phyloP scores from a whole-genome alignment of 2,113 vertebrate species.

The Epinephelus fuscoguttatus region DNA sequence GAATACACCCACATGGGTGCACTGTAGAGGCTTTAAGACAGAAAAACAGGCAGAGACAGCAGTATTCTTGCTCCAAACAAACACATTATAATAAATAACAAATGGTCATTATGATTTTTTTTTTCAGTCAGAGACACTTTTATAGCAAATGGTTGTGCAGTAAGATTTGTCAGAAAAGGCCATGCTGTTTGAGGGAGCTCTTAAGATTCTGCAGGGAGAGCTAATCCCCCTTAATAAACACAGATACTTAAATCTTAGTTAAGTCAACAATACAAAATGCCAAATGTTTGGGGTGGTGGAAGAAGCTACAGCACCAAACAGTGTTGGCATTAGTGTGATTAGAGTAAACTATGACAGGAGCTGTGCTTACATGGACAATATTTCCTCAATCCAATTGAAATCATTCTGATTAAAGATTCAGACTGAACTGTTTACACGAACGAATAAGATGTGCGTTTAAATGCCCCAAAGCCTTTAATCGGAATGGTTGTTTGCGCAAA shows the following conservation, averaged over 20 bases:
- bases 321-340: not conserved
- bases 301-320: not conserved
- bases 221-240: not conserved
- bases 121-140: constrained; percentile 4
- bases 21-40: not conserved
- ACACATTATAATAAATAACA: not conserved
- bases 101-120: not conserved
- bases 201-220: not conserved
- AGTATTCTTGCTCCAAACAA: not conserved
- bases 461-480: too few species aligned
- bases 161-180: not conserved
- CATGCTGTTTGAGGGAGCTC: not conserved
- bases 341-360: not conserved
- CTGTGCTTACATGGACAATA: too few species aligned
- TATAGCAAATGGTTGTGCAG: not conserved
- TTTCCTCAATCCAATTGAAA: too few species aligned
- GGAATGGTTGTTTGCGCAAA: too few species aligned
- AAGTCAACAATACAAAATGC: not conserved
- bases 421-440: too few species aligned
- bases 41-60: not conserved
- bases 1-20: not conserved
- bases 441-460: too few species aligned
- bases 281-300: not conserved
- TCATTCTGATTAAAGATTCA: too few species aligned
- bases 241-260: not conserved